phyloP scores from a whole-genome alignment of 2,113 vertebrate species.

The Rafetus swinhoei region DNA sequence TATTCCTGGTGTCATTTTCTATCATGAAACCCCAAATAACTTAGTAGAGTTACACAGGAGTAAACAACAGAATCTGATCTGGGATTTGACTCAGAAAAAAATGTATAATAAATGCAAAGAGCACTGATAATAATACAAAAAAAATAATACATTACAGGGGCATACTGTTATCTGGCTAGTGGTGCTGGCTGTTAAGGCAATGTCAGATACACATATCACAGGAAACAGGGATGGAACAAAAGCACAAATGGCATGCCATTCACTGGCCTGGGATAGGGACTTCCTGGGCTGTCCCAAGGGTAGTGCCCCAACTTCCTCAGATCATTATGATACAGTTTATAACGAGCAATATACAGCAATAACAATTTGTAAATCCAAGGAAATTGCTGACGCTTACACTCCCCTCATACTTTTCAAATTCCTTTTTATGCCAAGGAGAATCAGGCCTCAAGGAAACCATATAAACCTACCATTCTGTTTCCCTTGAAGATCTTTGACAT shows the following conservation, averaged over 20 bases:
- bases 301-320: neutral
- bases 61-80: neutral
- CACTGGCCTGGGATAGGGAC: too few species aligned
- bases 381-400: neutral
- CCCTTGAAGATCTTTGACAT: neutral
- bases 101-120: too few species aligned
- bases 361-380: neutral
- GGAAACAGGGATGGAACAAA: accelerated
- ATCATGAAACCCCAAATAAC: too few species aligned
- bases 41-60: too few species aligned
- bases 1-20: too few species aligned
- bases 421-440: neutral
- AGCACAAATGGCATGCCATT: neutral
- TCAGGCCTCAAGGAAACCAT: neutral
- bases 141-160: neutral
- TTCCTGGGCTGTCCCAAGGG: neutral
- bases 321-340: neutral
- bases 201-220: neutral
- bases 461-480: neutral
- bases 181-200: too few species aligned
- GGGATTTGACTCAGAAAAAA: neutral
- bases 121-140: neutral
- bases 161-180: accelerated
- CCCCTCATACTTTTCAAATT: neutral
- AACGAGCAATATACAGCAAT: neutral